phyloP scores from a whole-genome alignment of 2,797 vertebrate genomes.

The Hapalemur alaotrensis region DNA sequence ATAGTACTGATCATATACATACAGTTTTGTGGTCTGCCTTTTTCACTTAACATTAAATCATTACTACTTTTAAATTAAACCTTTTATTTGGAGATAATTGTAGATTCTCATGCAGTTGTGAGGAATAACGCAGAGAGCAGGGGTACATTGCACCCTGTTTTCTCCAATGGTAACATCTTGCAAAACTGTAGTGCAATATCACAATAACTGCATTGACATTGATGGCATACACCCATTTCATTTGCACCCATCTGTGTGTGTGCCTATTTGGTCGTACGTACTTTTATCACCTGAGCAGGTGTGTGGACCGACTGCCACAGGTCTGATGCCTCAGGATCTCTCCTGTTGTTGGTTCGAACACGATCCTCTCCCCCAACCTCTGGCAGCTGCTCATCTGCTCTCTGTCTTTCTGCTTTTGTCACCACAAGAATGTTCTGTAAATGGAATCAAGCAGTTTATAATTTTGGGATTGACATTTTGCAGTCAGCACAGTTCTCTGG shows the following conservation, averaged over 20 bases:
- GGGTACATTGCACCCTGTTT: neutral
- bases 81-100: neutral
- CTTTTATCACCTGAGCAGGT: neutral
- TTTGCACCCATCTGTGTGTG: neutral
- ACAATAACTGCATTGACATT: no score
- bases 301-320: neutral
- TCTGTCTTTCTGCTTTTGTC: neutral
- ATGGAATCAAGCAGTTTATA: neutral
- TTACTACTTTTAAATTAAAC: neutral
- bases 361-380: neutral
- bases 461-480: neutral
- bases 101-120: neutral
- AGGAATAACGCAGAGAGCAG: neutral
- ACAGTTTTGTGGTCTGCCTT: neutral
- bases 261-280: neutral
- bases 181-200: neutral
- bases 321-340: no score
- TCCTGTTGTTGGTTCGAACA: neutral
- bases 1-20: neutral
- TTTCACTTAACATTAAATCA: neutral
- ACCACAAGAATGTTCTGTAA: neutral
- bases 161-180: neutral
- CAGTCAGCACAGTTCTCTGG: neutral
- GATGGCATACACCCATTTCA: rapidly evolving
- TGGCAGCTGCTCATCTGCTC: rapidly evolving